Evolutionary conservation across 2,797 vertebrate genomes (phyloP), one percentile per base, ranked within the genome.

Genomic region (Astyanax mexicanus): DNA sequence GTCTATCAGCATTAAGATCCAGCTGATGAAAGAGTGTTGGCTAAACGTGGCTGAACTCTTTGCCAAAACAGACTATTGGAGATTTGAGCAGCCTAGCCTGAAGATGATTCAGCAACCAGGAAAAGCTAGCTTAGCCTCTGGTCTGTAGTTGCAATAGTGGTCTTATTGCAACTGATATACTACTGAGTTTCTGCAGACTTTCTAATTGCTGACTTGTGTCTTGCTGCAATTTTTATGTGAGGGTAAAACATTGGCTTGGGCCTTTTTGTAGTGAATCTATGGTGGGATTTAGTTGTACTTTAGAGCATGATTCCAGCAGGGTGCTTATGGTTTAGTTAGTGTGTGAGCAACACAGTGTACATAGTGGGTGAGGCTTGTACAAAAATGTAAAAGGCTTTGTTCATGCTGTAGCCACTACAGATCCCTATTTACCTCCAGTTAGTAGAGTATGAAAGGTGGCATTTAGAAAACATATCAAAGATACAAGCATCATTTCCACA

Each of bases 361-460:
- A 54, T 42, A 68, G 51, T 81, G 86, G 86, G 84, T 21, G 82
- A 81, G 80, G 86, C 37, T 44, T 72, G 38, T 38, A 54, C 58
- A 38, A 9, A 9, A 12, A 13, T 72, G 70, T 79, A 58, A 81
- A 66, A 12, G 3, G 40, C 72, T 81, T 69, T 72, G 72, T 73
- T 9, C 40, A 13, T 21, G 35, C 45, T 69, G 64, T 35, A 75
- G 38, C 38, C 4, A 12, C 54, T 51, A 52, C 44, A 40, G 37
- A 54, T 45, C 55, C 68, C 67, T 52, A 12, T 69, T 74, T 78
- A 64, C 49, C 32, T 64, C n/a, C 32, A 37, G 1, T 66, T 4
- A 17, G 35, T 35, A 21, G 38, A 47, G 67, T 79, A 70, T 38
- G 45, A 66, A 27, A 23, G 23, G 7, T 15, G 21, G 35, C 15